A percentile compares a stretch with the other conserved stretches of the same genome.
Conservation (phyloP, 2,888 invertebrate species). For the Dioctria linearis region DNA sequence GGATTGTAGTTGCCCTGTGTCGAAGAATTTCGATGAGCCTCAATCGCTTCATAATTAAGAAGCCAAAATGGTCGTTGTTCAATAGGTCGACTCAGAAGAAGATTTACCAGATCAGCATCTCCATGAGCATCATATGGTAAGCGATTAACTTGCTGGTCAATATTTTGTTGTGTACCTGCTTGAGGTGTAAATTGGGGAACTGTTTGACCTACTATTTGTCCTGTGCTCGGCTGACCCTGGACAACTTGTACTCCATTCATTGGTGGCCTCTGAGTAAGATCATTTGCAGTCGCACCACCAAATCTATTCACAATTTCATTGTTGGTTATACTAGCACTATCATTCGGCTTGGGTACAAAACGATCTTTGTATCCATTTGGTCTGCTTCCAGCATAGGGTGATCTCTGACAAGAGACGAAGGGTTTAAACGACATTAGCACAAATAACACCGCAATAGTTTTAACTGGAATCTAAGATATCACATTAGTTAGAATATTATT, state of each 20-base stretch:
- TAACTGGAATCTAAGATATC: slow-evolving; percentile 35
- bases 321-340: slow-evolving; percentile 2
- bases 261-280: slow-evolving; percentile 64
- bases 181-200: slow-evolving; percentile 1
- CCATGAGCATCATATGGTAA: slow-evolving; percentile 80
- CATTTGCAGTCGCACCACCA: slow-evolving; percentile 70
- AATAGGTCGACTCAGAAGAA: slow-evolving; percentile 77
- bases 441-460: slow-evolving; percentile 9
- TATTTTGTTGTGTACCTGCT: no score
- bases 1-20: slow-evolving; percentile 60
- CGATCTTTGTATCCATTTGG: slow-evolving; percentile 77
- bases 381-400: slow-evolving; percentile 76
- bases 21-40: slow-evolving; percentile 72
- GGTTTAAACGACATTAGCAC: not conserved
- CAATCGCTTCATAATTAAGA: slow-evolving; percentile 79
- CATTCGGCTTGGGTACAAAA: slow-evolving; percentile 64
- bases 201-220: slow-evolving; percentile 54
- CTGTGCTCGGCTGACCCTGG: slow-evolving; percentile 58
- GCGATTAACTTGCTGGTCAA: slow-evolving; percentile 51
- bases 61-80: slow-evolving; percentile 83
- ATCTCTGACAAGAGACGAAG: slow-evolving; percentile 72
- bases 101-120: slow-evolving; percentile 75
- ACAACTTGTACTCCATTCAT: slow-evolving; percentile 64
- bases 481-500: slow-evolving; percentile 5
- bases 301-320: slow-evolving; percentile 72